Evolutionary conservation across 1,140 invertebrate species (phyloP).

Genomic region (Drosophila arizonae): DNA sequence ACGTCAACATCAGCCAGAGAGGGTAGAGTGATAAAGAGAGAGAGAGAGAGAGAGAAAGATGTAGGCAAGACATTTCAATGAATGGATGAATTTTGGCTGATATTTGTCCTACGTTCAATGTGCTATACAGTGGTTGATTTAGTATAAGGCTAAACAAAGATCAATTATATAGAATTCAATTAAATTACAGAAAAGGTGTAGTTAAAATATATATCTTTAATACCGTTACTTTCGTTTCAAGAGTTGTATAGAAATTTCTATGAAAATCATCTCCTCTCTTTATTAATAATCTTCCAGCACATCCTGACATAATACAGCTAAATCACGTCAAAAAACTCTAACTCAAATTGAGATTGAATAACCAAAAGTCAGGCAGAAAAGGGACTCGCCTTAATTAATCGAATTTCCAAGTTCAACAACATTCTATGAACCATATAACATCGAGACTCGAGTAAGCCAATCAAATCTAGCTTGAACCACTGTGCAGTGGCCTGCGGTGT

Average conservation of each 20-base stretch:
- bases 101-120: background rate
- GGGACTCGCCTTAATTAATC: too few relatives aligned
- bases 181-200: too few relatives aligned
- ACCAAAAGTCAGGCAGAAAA: too few relatives aligned
- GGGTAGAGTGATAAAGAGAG: background rate
- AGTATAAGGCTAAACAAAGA: background rate
- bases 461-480: conserved; percentile 42
- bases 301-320: too few relatives aligned
- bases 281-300: too few relatives aligned
- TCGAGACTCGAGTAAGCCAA: background rate
- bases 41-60: background rate
- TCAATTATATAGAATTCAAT: background rate
- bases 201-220: too few relatives aligned
- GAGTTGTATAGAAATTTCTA: too few relatives aligned
- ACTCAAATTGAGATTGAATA: too few relatives aligned
- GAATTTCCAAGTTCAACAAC: conserved; percentile 13
- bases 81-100: conserved; percentile 13
- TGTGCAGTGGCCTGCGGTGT: conserved; percentile 42
- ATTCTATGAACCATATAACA: conserved; percentile 8
- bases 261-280: too few relatives aligned
- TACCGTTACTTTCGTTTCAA: too few relatives aligned
- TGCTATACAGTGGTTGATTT: conserved; percentile 3
- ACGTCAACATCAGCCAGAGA: conserved; percentile 20
- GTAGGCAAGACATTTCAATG: background rate
- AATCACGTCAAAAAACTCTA: too few relatives aligned